These are phyloP conservation scores for Dermochelys coriacea DNA, from an alignment of 2,797 vertebrate genomes.

Conservation along the genomic window DNA sequence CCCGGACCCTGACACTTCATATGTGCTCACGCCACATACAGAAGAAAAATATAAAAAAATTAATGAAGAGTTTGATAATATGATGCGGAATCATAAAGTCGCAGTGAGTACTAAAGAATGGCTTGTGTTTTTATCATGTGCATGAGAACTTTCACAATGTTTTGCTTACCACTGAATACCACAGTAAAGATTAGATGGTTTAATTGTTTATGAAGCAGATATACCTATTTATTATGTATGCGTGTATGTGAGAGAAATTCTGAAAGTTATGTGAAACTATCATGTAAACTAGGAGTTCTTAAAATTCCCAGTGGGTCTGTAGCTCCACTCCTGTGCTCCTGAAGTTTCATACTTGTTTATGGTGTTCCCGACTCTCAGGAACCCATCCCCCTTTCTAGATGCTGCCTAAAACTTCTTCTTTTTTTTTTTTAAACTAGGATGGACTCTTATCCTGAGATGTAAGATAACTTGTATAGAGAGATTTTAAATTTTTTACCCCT, in stretches of 20 bases:
- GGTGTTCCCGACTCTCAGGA: not conserved
- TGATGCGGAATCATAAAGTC: conserved; percentile 99
- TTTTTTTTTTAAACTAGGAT: not conserved
- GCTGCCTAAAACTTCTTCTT: conserved; percentile 14
- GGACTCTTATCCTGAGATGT: not conserved
- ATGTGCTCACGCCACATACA: conserved; percentile 99
- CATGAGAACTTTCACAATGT: conserved; percentile 78
- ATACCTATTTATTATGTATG: fast-evolving
- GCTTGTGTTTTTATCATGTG: conserved; percentile 82
- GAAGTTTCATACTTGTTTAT: not conserved
- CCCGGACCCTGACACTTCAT: conserved; percentile 99
- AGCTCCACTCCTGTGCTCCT: not conserved
- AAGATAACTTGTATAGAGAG: not conserved
- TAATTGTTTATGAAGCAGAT: conserved; percentile 6
- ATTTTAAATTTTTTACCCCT: not conserved
- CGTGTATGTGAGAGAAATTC: not conserved
- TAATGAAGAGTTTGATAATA: conserved; percentile 99
- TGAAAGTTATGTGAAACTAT: not conserved
- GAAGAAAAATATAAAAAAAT: conserved; percentile 99
- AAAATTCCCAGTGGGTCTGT: not conserved
- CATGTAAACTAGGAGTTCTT: not conserved
- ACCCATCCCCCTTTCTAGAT: conserved; percentile 27
- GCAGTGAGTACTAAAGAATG: conserved; percentile 91
- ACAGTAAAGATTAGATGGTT: not conserved
- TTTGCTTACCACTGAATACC: conserved; percentile 57